A percentile compares a stretch with the other conserved stretches of the same genome.
Evolutionary conservation across 2,888 invertebrate species (phyloP).

Genomic region (Tiliacea aurago): DNA sequence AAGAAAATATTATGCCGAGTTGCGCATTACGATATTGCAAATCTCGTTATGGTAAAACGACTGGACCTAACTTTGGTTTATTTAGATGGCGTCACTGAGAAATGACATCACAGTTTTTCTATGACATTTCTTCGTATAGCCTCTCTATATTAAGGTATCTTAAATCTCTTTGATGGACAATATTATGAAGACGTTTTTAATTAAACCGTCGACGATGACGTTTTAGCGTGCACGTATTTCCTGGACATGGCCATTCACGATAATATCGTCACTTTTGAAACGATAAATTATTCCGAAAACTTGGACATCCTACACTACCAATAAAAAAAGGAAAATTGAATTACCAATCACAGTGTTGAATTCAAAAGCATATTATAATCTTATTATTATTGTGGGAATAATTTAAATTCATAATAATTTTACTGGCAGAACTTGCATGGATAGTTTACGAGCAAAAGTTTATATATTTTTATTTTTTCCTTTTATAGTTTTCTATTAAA

Average conservation of each 20-base stretch:
- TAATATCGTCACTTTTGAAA: background rate
- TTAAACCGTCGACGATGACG: too few relatives aligned
- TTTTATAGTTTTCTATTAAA: conserved; percentile 2
- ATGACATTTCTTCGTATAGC: too few relatives aligned
- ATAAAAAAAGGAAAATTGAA: background rate
- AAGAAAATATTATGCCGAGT: too few relatives aligned
- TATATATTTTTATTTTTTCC: too few relatives aligned
- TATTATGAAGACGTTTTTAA: too few relatives aligned
- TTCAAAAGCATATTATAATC: background rate
- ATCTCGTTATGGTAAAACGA: too few relatives aligned
- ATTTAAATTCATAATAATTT: background rate
- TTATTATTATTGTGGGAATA: background rate
- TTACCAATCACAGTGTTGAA: background rate
- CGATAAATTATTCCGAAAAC: background rate
- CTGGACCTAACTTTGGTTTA: too few relatives aligned
- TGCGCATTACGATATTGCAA: too few relatives aligned
- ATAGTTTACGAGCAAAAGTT: background rate
- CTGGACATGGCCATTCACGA: background rate
- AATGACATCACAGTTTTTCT: too few relatives aligned
- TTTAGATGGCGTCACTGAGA: too few relatives aligned
- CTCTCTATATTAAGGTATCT: too few relatives aligned
- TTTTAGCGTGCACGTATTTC: background rate
- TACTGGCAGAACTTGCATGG: background rate
- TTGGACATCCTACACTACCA: background rate
- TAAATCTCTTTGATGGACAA: too few relatives aligned